Evolutionary conservation across 2,888 invertebrate genomes (phyloP), one percentile per base, ranked within the genome.

Genomic region (Synergus umbraculus): DNA sequence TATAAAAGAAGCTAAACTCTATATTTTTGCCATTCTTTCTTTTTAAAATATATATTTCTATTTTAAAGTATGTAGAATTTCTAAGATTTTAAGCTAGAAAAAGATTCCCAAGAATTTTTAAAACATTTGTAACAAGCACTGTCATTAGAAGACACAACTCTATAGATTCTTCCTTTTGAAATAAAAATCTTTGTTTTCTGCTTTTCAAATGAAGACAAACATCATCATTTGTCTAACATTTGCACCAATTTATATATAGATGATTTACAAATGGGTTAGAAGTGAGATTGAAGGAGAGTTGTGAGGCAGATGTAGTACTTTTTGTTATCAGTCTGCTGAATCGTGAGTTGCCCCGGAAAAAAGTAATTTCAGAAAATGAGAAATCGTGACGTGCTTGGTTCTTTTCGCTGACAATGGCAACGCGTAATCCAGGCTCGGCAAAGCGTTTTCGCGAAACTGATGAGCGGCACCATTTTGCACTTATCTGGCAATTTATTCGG

Each of bases 401-500:
- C 73, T 73, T 73, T 73, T 54, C 15, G 54, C 73, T 73, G 54
- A 73, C 73, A 73, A 73, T 73, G 49, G 73, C 49, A 73, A 37
- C 73, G 49, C 73, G 49, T 73, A 73, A 73, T 73, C 73, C 73
- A 73, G 49, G 29, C 73, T 73, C 4, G 54, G 49, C 29, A 69
- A 49, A 49, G 49, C 46, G 49, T 54, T 73, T 73, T 54, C 54
- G 73, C 73, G 37, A 73, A 73, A 73, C 49, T 73, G 73, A 73
- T 73, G 73, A 77, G 49, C n/a, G 76, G 58, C 78, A 79, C 78
- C 76, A 69, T 78, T 73, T 79, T 78, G 66, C 76, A 77, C 49
- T 78, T 77, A 77, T 78, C 76, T 67, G 76, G 67, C 67, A 65
- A 78, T 81, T 78, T 78, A 79, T 58, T 78, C 65, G 41, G 49